Conservation (phyloP, 1,140 invertebrate genomes). For the Neoseiulus cucumeris region DNA sequence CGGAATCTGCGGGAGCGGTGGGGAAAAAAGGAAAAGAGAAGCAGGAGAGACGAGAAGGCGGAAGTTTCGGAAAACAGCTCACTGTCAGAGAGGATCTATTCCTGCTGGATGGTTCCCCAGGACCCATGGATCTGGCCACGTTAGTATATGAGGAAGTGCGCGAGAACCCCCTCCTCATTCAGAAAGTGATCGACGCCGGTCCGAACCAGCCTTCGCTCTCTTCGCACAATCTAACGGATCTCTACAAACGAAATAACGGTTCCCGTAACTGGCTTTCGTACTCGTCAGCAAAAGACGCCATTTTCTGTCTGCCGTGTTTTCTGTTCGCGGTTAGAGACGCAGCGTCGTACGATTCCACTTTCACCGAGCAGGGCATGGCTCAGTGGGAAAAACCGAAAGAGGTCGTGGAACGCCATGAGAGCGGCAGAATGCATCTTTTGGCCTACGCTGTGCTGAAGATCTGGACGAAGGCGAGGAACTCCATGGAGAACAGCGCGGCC, state of each 20-base stretch:
- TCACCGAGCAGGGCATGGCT: background rate
- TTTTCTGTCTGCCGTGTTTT: slow-evolving; percentile 5
- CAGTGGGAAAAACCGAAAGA: background rate
- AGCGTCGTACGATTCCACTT: background rate
- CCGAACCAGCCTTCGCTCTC: background rate
- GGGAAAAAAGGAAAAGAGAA: no score
- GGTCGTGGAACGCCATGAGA: background rate
- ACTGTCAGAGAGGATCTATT: background rate
- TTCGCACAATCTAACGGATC: background rate
- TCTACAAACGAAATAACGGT: background rate
- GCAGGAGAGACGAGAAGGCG: no score
- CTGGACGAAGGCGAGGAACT: background rate
- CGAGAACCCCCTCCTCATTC: background rate
- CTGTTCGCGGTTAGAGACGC: background rate
- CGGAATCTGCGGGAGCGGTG: no score
- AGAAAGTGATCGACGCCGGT: background rate
- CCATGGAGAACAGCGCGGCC: background rate
- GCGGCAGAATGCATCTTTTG: background rate
- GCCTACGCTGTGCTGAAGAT: background rate
- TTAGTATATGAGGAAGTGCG: background rate
- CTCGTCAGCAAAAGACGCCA: background rate
- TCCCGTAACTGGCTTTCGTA: background rate
- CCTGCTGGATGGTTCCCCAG: background rate
- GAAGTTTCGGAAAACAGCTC: background rate
- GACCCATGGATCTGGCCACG: background rate